A percentile compares a stretch with the other conserved stretches of the same genome.
Conservation (phyloP, 2,113 vertebrate species). For the Salvelinus sp. region DNA sequence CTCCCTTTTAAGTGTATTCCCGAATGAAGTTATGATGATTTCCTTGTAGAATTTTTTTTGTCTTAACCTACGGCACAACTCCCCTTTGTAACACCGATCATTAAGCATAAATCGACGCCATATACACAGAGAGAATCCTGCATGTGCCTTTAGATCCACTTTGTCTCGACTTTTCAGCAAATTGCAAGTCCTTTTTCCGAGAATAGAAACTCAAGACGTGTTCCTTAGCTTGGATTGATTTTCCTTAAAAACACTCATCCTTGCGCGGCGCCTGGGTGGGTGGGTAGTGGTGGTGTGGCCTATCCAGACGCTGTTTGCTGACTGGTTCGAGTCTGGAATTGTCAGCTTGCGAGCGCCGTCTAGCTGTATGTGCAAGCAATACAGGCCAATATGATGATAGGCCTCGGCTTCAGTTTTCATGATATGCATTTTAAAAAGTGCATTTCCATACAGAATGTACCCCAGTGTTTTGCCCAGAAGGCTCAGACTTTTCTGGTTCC, state of each 20-base stretch:
- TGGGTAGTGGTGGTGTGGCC: conserved; percentile 67
- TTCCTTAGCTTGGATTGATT: conserved; percentile 43
- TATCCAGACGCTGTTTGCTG: conserved; percentile 55
- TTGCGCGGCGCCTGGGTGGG: conserved; percentile 59
- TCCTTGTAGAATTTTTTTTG: conserved; percentile 35
- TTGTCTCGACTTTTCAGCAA: conserved; percentile 54
- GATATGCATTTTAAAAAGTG: too few relatives aligned
- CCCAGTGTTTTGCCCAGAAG: too few relatives aligned
- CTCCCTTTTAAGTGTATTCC: conserved; percentile 35
- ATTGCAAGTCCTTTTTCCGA: conserved; percentile 29
- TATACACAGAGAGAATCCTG: conserved; percentile 33
- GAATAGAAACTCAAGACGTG: conserved; percentile 44
- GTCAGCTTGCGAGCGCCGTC: conserved; percentile 46
- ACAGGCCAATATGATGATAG: too few relatives aligned
- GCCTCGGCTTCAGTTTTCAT: too few relatives aligned
- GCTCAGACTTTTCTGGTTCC: too few relatives aligned
- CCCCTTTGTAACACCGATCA: conserved; percentile 72
- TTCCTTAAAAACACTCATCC: conserved; percentile 55
- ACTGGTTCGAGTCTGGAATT: conserved; percentile 33
- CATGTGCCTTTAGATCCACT: conserved; percentile 40
- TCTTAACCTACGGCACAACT: conserved; percentile 64
- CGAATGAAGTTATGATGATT: conserved; percentile 60
- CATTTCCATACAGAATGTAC: too few relatives aligned
- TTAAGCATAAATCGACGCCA: conserved; percentile 71
- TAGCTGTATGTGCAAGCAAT: conserved; percentile 27